Conservation (phyloP, 2,113 vertebrate species). For the Patagioenas fasciata region DNA sequence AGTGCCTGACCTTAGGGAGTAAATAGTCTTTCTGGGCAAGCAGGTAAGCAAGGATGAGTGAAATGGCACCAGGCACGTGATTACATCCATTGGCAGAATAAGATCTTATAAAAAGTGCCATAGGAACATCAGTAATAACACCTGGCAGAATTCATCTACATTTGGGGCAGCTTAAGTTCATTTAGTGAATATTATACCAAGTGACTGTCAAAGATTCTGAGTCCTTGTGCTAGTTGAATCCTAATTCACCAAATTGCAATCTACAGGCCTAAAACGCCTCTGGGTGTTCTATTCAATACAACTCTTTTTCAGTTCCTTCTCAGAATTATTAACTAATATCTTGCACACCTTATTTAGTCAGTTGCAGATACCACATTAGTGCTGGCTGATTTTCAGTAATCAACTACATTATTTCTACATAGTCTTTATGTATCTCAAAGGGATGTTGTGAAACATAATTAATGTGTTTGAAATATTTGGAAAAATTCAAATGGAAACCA, state of each 20-base stretch:
- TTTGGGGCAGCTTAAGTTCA: not conserved
- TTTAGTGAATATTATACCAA: not conserved
- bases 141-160: not conserved
- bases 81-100: not conserved
- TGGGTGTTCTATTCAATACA: not conserved
- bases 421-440: not conserved
- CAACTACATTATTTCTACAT: not conserved
- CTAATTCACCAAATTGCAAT: not conserved
- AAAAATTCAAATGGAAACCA: not conserved
- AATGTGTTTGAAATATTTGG: not conserved
- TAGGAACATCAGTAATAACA: not conserved
- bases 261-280: not conserved
- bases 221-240: not conserved
- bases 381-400: not conserved
- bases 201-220: not conserved
- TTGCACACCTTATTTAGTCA: not conserved
- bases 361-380: not conserved
- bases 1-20: not conserved
- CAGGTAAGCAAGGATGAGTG: not conserved
- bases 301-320: not conserved
- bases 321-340: not conserved
- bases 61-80: not conserved
- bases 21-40: not conserved
- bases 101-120: not conserved
- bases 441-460: not conserved